phyloP scores from a whole-genome alignment of 2,888 invertebrate species.

The Mycalesis mineus region DNA sequence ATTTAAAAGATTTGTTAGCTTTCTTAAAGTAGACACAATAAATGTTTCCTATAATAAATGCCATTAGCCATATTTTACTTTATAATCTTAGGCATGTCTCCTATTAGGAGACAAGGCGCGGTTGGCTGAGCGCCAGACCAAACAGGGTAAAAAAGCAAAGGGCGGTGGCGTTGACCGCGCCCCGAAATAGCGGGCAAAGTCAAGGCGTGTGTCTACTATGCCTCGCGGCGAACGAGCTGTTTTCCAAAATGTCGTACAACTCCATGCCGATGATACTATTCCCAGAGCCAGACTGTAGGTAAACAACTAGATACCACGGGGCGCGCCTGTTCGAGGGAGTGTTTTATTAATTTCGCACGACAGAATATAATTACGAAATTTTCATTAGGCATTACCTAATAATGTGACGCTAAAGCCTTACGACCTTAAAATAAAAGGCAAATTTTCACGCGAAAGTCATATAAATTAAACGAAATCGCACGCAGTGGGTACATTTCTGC shows the following conservation, averaged over 20 bases:
- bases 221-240: slow-evolving; percentile 33
- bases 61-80: slow-evolving; percentile 4
- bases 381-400: slow-evolving; percentile 10
- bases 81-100: slow-evolving; percentile 38
- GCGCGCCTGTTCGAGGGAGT: slow-evolving; percentile 14
- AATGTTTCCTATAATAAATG: neutral
- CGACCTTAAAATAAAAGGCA: slow-evolving; percentile 15
- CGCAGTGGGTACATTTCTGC: slow-evolving; percentile 9
- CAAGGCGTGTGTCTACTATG: slow-evolving; percentile 63
- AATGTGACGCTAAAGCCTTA: slow-evolving; percentile 5
- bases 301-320: neutral
- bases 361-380: slow-evolving; percentile 14
- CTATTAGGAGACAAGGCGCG: slow-evolving; percentile 54
- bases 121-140: slow-evolving; percentile 69
- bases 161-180: slow-evolving; percentile 65
- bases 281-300: slow-evolving; percentile 6
- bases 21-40: neutral
- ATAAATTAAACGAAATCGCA: slow-evolving; percentile 12
- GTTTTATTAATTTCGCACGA: slow-evolving; percentile 6
- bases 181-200: slow-evolving; percentile 75
- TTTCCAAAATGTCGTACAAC: slow-evolving; percentile 15
- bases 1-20: neutral
- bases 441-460: slow-evolving; percentile 17
- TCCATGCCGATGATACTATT: slow-evolving; percentile 8
- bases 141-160: slow-evolving; percentile 75